Conservation (phyloP, 2,797 vertebrate genomes). For the Agapornis canus region DNA sequence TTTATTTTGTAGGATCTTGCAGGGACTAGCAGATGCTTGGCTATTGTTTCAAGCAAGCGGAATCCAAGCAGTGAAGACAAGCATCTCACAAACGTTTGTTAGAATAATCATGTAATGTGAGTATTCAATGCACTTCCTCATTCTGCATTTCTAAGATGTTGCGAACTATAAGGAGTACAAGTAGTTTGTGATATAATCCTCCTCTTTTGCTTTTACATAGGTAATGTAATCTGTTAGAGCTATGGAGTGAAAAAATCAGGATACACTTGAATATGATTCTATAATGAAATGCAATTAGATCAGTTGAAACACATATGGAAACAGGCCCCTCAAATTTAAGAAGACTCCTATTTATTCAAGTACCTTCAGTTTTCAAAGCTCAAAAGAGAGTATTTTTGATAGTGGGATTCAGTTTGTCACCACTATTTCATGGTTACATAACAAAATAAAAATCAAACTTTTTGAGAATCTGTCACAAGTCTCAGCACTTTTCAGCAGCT, state of each 20-base stretch:
- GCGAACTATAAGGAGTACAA: neutral
- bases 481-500: neutral
- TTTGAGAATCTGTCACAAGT: neutral
- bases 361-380: neutral
- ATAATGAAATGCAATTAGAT: neutral
- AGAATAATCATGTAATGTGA: neutral
- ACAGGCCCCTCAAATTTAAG: neutral
- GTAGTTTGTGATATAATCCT: neutral
- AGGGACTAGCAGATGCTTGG: conserved; percentile 44
- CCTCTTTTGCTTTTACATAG: neutral
- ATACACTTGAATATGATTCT: neutral
- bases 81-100: conserved; percentile 31
- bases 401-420: neutral
- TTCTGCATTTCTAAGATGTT: neutral
- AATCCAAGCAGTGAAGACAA: conserved; percentile 44
- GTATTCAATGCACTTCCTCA: neutral
- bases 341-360: neutral
- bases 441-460: neutral
- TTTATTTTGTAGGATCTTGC: conserved; percentile 27
- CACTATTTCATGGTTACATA: neutral
- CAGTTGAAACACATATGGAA: neutral
- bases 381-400: neutral
- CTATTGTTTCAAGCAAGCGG: conserved; percentile 9
- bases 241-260: neutral
- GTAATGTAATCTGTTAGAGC: neutral